Percentiles rank a stretch among this genome's conserved stretches.
Evolutionary conservation across 2,113 vertebrate genomes (phyloP).

Genomic region (Plectropomus leopardus): DNA sequence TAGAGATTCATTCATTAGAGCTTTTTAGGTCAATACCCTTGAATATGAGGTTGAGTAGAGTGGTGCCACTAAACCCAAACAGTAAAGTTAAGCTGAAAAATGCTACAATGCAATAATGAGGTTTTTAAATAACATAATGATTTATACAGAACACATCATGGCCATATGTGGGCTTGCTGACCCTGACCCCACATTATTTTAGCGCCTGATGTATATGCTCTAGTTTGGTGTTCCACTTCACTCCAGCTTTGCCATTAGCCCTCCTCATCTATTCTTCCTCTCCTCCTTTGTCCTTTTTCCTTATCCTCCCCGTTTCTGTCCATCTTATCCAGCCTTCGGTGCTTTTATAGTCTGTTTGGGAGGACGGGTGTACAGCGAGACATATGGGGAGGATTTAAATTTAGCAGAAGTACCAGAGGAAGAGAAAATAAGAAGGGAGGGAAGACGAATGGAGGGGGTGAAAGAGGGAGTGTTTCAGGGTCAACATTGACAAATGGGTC

Average conservation of each 20-base stretch:
- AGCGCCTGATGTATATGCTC: slow-evolving; percentile 40
- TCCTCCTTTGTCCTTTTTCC: background rate
- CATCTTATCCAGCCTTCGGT: slow-evolving; percentile 37
- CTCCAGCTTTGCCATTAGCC: slow-evolving; percentile 20
- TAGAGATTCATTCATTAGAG: background rate
- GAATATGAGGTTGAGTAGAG: background rate
- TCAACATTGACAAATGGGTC: slow-evolving; percentile 86
- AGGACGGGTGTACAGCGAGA: slow-evolving; percentile 23
- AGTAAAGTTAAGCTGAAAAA: slow-evolving; percentile 9
- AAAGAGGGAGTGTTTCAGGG: slow-evolving; percentile 77
- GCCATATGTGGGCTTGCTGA: background rate
- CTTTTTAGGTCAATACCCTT: background rate
- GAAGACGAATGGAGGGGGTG: slow-evolving; percentile 62
- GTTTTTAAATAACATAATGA: background rate
- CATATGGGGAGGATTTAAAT: slow-evolving; percentile 73
- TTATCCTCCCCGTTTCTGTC: slow-evolving; percentile 48
- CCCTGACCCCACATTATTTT: background rate
- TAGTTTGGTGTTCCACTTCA: slow-evolving; percentile 66
- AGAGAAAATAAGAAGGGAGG: slow-evolving; percentile 47
- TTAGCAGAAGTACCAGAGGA: slow-evolving; percentile 66
- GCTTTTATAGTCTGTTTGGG: slow-evolving; percentile 52
- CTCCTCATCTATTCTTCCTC: background rate
- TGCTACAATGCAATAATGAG: slow-evolving; percentile 10
- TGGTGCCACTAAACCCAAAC: slow-evolving; percentile 6
- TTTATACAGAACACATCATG: background rate